These are phyloP conservation scores for Phalacrocorax pelagicus DNA, from an alignment of 2,113 vertebrate genomes.

Conservation along the genomic window DNA sequence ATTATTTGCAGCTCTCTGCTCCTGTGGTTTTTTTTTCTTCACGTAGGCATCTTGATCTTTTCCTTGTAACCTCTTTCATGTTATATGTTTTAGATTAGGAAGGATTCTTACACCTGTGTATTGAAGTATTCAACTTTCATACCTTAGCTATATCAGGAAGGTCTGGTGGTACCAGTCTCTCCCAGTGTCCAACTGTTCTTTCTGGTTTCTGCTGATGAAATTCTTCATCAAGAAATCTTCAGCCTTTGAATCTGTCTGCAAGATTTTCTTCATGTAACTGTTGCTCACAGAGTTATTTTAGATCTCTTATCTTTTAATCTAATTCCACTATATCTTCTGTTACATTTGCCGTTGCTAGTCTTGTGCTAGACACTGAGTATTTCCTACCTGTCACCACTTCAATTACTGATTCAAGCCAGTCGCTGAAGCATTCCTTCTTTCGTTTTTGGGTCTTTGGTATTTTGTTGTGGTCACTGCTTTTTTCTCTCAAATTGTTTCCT, in stretches of 20 bases:
- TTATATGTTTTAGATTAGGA: neutral
- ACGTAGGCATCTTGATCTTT: neutral
- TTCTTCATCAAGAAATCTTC: neutral
- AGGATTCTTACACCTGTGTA: neutral
- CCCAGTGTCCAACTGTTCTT: accelerated
- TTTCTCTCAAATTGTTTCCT: neutral
- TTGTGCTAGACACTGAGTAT: neutral
- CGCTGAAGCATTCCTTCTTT: neutral
- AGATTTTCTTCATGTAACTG: neutral
- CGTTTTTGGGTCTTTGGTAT: neutral
- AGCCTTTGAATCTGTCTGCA: neutral
- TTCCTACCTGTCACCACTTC: neutral
- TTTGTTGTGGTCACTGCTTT: neutral
- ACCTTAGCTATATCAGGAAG: neutral
- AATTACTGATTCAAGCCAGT: neutral
- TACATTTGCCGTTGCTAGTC: neutral
- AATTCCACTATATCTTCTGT: neutral
- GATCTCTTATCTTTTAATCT: neutral
- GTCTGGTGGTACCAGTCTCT: neutral
- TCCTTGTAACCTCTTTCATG: neutral
- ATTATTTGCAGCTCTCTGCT: neutral
- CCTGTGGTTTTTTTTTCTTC: neutral
- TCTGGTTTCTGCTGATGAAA: neutral
- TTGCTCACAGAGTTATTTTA: neutral
- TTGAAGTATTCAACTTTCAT: neutral